These are phyloP conservation scores for Scortum barcoo DNA, from an alignment of 2,113 vertebrate genomes.

Conservation along the genomic window DNA sequence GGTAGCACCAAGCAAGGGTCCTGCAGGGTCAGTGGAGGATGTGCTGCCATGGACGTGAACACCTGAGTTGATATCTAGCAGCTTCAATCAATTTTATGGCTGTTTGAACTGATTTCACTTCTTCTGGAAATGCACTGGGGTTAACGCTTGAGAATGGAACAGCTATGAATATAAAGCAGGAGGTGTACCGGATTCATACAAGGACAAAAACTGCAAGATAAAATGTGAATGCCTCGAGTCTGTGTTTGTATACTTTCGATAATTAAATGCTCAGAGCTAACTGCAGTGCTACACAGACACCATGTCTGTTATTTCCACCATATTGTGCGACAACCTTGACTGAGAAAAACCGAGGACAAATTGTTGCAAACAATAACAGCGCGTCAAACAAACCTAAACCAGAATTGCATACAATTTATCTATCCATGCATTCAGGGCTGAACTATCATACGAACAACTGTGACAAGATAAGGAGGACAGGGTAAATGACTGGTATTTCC, in stretches of 20 bases:
- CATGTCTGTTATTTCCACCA: background rate
- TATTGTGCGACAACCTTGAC: conserved; percentile 56
- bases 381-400: conserved; percentile 53
- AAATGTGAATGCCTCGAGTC: background rate
- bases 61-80: conserved; percentile 73
- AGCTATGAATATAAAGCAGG: conserved; percentile 76
- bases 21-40: conserved; percentile 77
- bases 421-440: conserved; percentile 59
- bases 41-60: conserved; percentile 62
- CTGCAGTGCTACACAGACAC: background rate
- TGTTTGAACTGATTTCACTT: conserved; percentile 72
- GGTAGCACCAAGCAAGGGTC: conserved; percentile 74
- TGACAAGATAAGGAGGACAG: conserved; percentile 70
- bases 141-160: conserved; percentile 61
- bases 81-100: conserved; percentile 78
- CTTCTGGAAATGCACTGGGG: conserved; percentile 61
- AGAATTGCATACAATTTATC: conserved; percentile 61
- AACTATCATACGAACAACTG: conserved; percentile 63
- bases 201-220: conserved; percentile 28
- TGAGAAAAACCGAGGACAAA: conserved; percentile 44
- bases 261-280: conserved; percentile 32
- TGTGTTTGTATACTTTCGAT: conserved; percentile 36
- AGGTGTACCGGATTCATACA: conserved; percentile 31
- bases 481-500: conserved; percentile 65
- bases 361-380: conserved; percentile 44